phyloP scores from a whole-genome alignment of 2,797 vertebrate genomes.

The Cirrhinus mrigala region DNA sequence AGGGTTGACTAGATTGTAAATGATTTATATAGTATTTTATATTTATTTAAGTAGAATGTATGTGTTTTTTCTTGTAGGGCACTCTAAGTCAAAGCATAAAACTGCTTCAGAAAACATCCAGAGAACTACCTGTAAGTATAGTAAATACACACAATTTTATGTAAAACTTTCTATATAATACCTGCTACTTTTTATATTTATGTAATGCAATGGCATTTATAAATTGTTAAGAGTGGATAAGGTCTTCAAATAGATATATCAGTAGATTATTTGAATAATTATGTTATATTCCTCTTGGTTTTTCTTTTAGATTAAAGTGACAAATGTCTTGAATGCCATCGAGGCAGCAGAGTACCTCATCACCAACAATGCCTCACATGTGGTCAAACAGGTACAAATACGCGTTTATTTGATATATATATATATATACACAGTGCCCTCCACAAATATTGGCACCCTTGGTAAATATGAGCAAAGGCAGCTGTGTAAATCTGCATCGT shows the following conservation, averaged over 20 bases:
- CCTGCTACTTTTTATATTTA: neutral
- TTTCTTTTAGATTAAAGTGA: constrained; percentile 82
- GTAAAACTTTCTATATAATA: neutral
- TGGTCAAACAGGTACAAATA: constrained; percentile 84
- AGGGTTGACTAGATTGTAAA: neutral
- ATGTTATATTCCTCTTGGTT: constrained; percentile 5
- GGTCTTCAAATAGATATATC: neutral
- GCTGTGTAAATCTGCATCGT: too few species aligned
- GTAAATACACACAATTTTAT: neutral
- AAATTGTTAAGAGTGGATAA: neutral
- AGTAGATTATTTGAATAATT: neutral
- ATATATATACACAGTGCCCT: too few species aligned
- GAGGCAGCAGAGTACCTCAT: constrained; percentile 89
- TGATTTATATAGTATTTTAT: constrained; percentile 1
- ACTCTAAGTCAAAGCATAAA: constrained; percentile 83
- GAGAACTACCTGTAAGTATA: constrained; percentile 83
- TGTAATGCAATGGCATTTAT: neutral
- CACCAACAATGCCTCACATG: constrained; percentile 82
- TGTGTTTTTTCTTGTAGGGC: constrained; percentile 73
- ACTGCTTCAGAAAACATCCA: constrained; percentile 81
- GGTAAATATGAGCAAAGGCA: too few species aligned
- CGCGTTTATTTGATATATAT: too few species aligned
- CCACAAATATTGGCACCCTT: too few species aligned
- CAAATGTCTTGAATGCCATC: constrained; percentile 82
- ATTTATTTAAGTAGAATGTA: neutral